Evolutionary conservation across 2,888 invertebrate species (phyloP).

Genomic region (Malachius bipustulatus): DNA sequence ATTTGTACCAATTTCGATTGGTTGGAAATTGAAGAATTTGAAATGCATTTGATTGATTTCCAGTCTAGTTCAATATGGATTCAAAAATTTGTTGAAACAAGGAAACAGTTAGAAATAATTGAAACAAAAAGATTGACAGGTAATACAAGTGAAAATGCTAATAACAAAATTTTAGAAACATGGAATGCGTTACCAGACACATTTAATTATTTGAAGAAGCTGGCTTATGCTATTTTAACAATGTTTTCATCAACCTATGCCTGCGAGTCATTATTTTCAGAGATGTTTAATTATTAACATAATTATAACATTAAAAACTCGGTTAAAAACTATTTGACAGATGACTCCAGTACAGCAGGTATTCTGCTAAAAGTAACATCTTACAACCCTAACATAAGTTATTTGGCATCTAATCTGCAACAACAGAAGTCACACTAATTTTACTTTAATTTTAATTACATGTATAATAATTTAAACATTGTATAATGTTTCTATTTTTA

Average conservation of each 20-base stretch:
- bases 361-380: slow-evolving; percentile 16
- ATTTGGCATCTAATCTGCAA: slow-evolving; percentile 17
- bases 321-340: slow-evolving; percentile 18
- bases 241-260: slow-evolving; percentile 19
- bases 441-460: slow-evolving; percentile 14
- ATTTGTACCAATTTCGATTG: slow-evolving; percentile 16
- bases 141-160: slow-evolving; percentile 14
- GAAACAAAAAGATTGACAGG: slow-evolving; percentile 16
- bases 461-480: slow-evolving; percentile 11
- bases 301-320: slow-evolving; percentile 19
- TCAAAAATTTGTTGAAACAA: slow-evolving; percentile 19
- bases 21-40: slow-evolving; percentile 18
- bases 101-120: slow-evolving; percentile 17
- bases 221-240: slow-evolving; percentile 14
- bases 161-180: slow-evolving; percentile 16
- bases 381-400: slow-evolving; percentile 15
- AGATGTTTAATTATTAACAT: no score
- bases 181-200: slow-evolving; percentile 16
- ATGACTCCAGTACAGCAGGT: slow-evolving; percentile 19
- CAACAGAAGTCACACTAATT: slow-evolving; percentile 18
- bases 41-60: slow-evolving; percentile 19
- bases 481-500: slow-evolving; percentile 8
- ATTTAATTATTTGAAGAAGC: slow-evolving; percentile 13
- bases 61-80: slow-evolving; percentile 20
- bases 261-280: slow-evolving; percentile 16